Percentiles rank a stretch among this genome's conserved stretches.
phyloP scores from a whole-genome alignment of 2,113 vertebrate genomes.

The Caranx melampygus region DNA sequence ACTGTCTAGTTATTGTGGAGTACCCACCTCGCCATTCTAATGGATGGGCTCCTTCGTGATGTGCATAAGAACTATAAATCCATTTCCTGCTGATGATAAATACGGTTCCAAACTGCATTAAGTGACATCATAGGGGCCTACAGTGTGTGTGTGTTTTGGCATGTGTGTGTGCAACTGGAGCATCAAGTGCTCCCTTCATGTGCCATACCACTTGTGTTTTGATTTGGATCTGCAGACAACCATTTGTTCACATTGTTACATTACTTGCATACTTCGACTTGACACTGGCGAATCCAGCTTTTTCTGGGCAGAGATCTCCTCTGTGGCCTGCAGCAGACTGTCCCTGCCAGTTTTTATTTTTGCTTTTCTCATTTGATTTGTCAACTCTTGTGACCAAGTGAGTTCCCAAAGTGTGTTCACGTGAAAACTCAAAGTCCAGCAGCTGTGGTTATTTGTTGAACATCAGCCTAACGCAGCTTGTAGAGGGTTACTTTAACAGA shows the following conservation, averaged over 20 bases:
- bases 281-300: neutral
- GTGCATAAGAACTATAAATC: conserved; percentile 34
- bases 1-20: conserved; percentile 24
- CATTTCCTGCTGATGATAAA: conserved; percentile 66
- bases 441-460: too few species aligned
- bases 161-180: conserved; percentile 2
- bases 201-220: conserved; percentile 48
- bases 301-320: neutral
- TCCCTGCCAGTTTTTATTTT: neutral
- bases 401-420: neutral
- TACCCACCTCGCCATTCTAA: conserved; percentile 32
- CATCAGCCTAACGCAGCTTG: neutral
- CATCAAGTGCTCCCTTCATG: conserved; percentile 43
- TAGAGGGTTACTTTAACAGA: too few species aligned
- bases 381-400: neutral
- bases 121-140: conserved; percentile 17
- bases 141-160: neutral
- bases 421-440: neutral
- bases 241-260: conserved; percentile 58
- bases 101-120: conserved; percentile 52
- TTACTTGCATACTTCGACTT: conserved; percentile 10
- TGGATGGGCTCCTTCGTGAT: conserved; percentile 53
- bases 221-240: conserved; percentile 23
- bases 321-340: neutral
- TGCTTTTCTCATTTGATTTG: neutral